These are phyloP conservation scores for Meriones unguiculatus DNA, from an alignment of 2,113 vertebrate genomes.

Conservation along the genomic window DNA sequence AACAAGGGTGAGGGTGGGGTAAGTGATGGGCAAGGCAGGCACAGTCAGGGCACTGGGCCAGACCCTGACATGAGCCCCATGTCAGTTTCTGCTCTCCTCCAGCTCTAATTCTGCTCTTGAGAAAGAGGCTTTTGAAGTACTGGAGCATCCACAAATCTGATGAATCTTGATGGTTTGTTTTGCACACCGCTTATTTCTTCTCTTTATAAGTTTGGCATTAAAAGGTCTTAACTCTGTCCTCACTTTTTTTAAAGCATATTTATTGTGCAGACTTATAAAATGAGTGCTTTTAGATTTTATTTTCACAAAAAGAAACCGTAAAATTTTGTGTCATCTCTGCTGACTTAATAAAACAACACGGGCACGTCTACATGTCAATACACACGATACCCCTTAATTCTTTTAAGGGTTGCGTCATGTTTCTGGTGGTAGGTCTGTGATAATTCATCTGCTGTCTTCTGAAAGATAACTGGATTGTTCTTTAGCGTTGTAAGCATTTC, in stretches of 20 bases:
- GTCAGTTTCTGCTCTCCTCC: background rate
- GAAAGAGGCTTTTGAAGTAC: background rate
- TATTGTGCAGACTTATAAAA: constrained; percentile 19
- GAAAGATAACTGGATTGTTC: background rate
- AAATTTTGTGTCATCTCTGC: background rate
- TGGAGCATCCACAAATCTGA: background rate
- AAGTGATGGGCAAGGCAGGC: background rate
- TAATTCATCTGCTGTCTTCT: background rate
- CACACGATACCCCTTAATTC: background rate
- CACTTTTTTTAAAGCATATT: background rate
- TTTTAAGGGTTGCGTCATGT: background rate
- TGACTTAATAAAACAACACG: constrained; percentile 1
- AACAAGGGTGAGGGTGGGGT: background rate
- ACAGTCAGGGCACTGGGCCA: background rate
- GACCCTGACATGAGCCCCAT: no score
- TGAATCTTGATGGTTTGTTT: background rate
- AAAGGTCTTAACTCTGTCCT: background rate
- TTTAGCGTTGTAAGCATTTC: constrained; percentile 1
- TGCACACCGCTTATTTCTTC: background rate
- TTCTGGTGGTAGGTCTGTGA: background rate
- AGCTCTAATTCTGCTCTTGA: background rate
- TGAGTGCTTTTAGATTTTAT: background rate
- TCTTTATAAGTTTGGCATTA: background rate
- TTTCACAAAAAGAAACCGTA: background rate
- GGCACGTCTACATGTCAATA: background rate